Percentiles rank a stretch among this genome's conserved stretches.
Conservation (phyloP, 2,888 invertebrate species). For the Agapostemon virescens region DNA sequence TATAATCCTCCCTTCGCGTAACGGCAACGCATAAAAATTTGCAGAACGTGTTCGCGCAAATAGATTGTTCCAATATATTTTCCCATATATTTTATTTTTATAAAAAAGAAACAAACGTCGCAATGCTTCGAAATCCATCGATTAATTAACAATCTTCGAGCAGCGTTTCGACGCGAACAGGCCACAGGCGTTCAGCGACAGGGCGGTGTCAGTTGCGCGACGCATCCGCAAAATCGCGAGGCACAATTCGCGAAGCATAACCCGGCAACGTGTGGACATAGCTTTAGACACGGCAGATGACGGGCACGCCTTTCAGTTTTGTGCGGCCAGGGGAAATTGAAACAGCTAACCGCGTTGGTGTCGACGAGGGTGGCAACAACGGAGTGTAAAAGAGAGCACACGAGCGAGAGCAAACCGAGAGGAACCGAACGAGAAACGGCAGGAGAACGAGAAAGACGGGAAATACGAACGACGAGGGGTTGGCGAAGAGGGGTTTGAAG, state of each 20-base stretch:
- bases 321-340: constrained; percentile 77
- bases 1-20: too few relatives aligned
- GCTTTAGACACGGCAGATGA: constrained; percentile 53
- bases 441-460: constrained; percentile 30
- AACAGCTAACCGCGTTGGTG: constrained; percentile 78
- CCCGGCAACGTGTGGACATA: neutral
- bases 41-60: too few relatives aligned
- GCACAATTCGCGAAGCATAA: neutral
- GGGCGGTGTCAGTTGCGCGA: neutral
- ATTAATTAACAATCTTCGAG: too few relatives aligned
- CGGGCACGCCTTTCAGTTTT: constrained; percentile 75
- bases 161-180: too few relatives aligned
- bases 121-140: neutral
- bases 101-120: too few relatives aligned
- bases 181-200: too few relatives aligned
- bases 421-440: too few relatives aligned
- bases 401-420: constrained; percentile 26
- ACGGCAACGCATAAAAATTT: too few relatives aligned
- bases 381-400: constrained; percentile 31
- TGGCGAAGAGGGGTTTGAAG: neutral
- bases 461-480: neutral
- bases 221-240: neutral
- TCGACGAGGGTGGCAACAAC: constrained; percentile 62
- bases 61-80: too few relatives aligned
- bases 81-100: too few relatives aligned